These are phyloP conservation scores for Terebella lapidaria DNA, from an alignment of 2,888 invertebrate genomes.

Conservation along the genomic window DNA sequence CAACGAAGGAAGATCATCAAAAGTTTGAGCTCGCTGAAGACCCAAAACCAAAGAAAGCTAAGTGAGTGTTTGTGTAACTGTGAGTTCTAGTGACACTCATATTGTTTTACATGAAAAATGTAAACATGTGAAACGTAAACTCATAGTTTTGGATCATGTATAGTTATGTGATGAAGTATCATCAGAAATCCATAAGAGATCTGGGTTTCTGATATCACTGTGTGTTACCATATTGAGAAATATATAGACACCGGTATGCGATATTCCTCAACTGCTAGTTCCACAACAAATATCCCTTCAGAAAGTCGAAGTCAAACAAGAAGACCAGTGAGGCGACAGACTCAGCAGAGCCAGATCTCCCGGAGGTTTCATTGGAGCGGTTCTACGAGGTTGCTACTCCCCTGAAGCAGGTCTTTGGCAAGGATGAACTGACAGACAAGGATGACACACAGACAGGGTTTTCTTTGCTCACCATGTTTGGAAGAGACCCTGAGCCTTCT, in stretches of 20 bases:
- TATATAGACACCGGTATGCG: no score
- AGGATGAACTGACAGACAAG: neutral
- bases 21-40: conserved; percentile 26
- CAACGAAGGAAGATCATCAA: conserved; percentile 30
- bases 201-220: no score
- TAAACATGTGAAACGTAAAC: neutral
- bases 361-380: conserved; percentile 18
- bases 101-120: no score
- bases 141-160: no score
- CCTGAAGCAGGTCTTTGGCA: conserved; percentile 13
- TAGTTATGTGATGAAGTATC: neutral
- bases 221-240: no score
- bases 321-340: neutral
- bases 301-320: no score
- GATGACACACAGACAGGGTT: neutral
- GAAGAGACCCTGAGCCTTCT: no score
- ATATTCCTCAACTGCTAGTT: no score
- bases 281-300: no score
- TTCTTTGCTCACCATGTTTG: conserved; percentile 12
- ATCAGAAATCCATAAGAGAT: no score
- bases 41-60: conserved; percentile 15
- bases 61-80: neutral
- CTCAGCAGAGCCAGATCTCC: conserved; percentile 1
- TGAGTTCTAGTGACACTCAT: neutral
- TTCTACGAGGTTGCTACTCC: conserved; percentile 16